Percentiles rank a stretch among this genome's conserved stretches.
Conservation (phyloP, 2,113 vertebrate genomes). For the Hucho hucho region DNA sequence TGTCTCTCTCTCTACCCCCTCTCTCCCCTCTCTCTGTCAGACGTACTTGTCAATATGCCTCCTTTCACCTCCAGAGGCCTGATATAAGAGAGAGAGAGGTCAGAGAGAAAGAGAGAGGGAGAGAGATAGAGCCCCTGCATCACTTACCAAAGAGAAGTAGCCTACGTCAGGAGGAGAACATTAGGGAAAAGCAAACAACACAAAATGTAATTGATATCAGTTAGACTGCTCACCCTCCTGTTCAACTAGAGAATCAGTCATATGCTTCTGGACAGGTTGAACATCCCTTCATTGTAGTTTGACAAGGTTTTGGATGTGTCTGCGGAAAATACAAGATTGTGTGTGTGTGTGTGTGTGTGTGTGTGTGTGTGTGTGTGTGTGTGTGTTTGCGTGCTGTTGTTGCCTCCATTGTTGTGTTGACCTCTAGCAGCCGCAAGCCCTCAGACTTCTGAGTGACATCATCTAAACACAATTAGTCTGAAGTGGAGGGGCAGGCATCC, state of each 20-base stretch:
- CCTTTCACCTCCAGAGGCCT: constrained; percentile 34
- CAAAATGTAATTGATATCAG: not conserved
- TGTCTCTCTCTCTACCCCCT: not conserved
- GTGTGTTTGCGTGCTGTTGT: too few relatives aligned
- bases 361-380: too few relatives aligned
- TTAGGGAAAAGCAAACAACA: not conserved
- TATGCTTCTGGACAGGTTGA: too few relatives aligned
- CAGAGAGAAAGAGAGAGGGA: not conserved
- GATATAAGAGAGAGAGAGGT: constrained; percentile 13
- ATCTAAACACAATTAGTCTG: not conserved
- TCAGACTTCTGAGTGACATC: not conserved
- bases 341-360: too few relatives aligned
- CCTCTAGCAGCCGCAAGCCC: not conserved
- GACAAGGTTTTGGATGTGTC: too few relatives aligned
- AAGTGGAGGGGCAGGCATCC: not conserved
- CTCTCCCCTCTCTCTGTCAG: not conserved
- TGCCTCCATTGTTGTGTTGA: not conserved
- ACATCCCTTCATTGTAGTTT: too few relatives aligned
- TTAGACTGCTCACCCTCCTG: not conserved
- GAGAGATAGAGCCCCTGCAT: constrained; percentile 20
- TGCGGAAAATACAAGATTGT: too few relatives aligned
- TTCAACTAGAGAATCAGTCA: not conserved
- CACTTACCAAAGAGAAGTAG: constrained; percentile 8
- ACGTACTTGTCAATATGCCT: constrained; percentile 40
- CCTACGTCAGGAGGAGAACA: not conserved